These are phyloP conservation scores for Netelia inedita DNA, from an alignment of 2,888 invertebrate genomes.

Conservation along the genomic window DNA sequence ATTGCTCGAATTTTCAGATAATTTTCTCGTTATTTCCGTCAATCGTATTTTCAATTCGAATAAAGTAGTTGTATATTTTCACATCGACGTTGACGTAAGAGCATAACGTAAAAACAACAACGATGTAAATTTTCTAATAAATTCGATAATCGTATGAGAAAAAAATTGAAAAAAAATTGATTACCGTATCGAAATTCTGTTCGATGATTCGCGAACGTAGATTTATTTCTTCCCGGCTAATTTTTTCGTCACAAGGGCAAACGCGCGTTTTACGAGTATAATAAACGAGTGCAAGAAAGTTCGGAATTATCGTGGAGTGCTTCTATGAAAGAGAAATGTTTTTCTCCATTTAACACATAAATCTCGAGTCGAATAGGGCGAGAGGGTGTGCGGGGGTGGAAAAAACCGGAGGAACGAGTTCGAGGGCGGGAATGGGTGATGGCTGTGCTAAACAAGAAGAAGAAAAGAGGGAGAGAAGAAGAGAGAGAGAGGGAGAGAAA, in stretches of 20 bases:
- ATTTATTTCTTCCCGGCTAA: neutral
- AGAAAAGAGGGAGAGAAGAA: conserved; percentile 54
- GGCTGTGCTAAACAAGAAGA: conserved; percentile 48
- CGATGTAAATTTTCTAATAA: no score
- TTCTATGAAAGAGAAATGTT: conserved; percentile 80
- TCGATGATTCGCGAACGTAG: neutral
- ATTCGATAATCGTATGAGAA: neutral
- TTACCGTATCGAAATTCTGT: neutral
- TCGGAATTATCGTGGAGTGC: conserved; percentile 34
- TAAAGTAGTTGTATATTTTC: neutral
- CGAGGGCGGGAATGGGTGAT: conserved; percentile 44
- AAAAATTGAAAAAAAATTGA: neutral
- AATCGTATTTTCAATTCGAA: neutral
- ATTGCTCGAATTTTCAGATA: no score
- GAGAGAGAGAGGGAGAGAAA: conserved; percentile 55
- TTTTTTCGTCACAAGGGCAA: neutral
- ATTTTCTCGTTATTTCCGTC: neutral
- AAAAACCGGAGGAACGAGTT: conserved; percentile 58
- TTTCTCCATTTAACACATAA: conserved; percentile 85
- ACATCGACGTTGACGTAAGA: no score
- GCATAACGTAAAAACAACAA: no score
- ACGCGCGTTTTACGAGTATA: neutral
- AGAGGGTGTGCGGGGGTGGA: conserved; percentile 65
- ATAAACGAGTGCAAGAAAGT: conserved; percentile 6
- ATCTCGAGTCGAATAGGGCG: conserved; percentile 75